Evolutionary conservation across 1,140 invertebrate genomes (phyloP).

Genomic region (Whitmania pigra): DNA sequence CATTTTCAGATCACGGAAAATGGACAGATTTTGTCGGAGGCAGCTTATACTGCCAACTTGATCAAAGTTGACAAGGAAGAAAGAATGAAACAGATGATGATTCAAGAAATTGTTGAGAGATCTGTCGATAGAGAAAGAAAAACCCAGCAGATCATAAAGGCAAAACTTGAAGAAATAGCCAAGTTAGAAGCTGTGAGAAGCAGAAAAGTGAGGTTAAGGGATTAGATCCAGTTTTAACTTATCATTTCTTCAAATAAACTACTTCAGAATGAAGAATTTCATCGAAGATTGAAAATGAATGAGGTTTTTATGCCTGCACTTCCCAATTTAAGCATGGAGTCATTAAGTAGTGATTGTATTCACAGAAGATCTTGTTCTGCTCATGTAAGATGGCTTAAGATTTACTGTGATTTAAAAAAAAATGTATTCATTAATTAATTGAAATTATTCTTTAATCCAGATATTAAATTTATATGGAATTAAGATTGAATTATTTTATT

Average conservation of each 20-base stretch:
- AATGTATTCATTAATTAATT: too few relatives aligned
- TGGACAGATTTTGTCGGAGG: background rate
- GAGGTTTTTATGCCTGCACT: background rate
- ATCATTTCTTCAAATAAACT: background rate
- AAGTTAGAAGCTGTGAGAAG: background rate
- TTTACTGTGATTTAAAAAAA: too few relatives aligned
- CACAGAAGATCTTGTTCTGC: too few relatives aligned
- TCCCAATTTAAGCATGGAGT: background rate
- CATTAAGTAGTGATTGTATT: too few relatives aligned
- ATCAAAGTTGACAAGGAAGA: constrained; percentile 8
- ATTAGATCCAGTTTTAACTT: background rate
- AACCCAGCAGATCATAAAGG: background rate
- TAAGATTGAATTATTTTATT: too few relatives aligned
- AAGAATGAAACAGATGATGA: background rate
- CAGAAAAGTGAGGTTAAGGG: background rate
- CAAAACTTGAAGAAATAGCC: constrained; percentile 3
- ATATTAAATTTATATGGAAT: too few relatives aligned
- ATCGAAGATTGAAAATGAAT: constrained; percentile 5
- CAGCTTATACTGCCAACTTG: background rate
- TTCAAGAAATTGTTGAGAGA: background rate
- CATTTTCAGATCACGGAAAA: background rate
- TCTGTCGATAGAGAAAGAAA: constrained; percentile 1
- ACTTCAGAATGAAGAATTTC: constrained; percentile 2
- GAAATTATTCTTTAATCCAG: too few relatives aligned
- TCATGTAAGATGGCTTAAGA: too few relatives aligned